Evolutionary conservation across 2,888 invertebrate species (phyloP).

Genomic region (Drosophila ochracea): DNA sequence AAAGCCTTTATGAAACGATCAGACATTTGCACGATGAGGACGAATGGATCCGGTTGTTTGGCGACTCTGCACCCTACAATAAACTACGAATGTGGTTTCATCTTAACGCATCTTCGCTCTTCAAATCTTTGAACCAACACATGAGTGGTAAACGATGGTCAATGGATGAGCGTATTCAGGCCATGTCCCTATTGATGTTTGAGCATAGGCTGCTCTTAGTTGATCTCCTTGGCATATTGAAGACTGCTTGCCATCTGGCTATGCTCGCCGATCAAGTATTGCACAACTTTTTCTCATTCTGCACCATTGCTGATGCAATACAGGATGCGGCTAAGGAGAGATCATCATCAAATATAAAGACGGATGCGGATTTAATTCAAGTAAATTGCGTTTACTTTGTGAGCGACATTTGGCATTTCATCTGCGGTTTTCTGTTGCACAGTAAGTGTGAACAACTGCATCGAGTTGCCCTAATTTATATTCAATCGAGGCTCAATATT

Average conservation of each 20-base stretch:
- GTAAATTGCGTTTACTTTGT: conserved; percentile 69
- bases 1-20: conserved; percentile 57
- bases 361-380: conserved; percentile 3
- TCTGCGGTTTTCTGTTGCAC: conserved; percentile 56
- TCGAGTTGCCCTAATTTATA: conserved; percentile 52
- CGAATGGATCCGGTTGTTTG: conserved; percentile 59
- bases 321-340: conserved; percentile 55
- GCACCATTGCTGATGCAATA: conserved; percentile 70
- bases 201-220: conserved; percentile 69
- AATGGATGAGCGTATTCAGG: conserved; percentile 26
- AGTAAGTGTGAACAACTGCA: conserved; percentile 59
- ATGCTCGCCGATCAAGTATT: conserved; percentile 67
- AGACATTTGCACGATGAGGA: conserved; percentile 64
- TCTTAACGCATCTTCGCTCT: conserved; percentile 57
- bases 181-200: conserved; percentile 41
- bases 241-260: conserved; percentile 67
- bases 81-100: conserved; percentile 59
- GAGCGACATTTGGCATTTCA: conserved; percentile 76
- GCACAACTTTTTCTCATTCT: conserved; percentile 73
- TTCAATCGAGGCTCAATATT: conserved; percentile 56
- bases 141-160: conserved; percentile 9
- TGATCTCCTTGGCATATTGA: conserved; percentile 72
- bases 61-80: conserved; percentile 52
- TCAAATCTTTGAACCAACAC: conserved; percentile 44
- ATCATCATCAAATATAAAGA: not conserved